phyloP scores from a whole-genome alignment of 2,113 vertebrate genomes.

The Smithornis capensis region DNA sequence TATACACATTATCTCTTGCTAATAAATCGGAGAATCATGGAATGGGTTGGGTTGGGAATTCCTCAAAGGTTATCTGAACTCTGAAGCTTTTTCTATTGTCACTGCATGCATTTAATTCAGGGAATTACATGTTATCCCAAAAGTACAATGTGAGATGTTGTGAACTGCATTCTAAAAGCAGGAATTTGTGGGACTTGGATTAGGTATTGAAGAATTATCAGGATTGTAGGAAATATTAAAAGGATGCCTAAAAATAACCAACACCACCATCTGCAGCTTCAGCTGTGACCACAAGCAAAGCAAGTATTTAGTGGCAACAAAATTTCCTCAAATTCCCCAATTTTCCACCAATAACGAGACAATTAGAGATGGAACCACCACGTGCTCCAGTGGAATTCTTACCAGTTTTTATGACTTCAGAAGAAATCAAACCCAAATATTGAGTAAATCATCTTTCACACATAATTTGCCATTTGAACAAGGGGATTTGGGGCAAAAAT shows the following conservation, averaged over 20 bases:
- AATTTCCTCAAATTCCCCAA: background rate
- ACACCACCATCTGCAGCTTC: background rate
- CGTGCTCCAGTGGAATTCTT: background rate
- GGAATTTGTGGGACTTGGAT: background rate
- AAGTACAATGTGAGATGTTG: background rate
- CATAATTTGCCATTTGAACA: background rate
- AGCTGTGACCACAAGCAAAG: background rate
- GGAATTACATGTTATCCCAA: rapidly evolving
- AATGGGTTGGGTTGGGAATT: background rate
- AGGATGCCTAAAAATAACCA: background rate
- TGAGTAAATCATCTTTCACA: background rate
- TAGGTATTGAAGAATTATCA: background rate
- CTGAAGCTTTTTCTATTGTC: background rate
- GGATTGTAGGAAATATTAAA: background rate
- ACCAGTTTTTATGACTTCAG: background rate
- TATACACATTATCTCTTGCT: conserved; percentile 17
- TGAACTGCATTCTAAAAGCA: background rate
- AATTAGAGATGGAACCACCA: background rate
- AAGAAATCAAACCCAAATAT: background rate
- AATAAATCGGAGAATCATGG: conserved; percentile 52
- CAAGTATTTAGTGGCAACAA: background rate
- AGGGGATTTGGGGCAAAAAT: background rate
- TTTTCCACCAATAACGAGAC: background rate
- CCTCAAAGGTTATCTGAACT: background rate
- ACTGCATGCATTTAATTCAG: background rate